Conservation (phyloP, 2,797 vertebrate species). For the Mus minutoides region DNA sequence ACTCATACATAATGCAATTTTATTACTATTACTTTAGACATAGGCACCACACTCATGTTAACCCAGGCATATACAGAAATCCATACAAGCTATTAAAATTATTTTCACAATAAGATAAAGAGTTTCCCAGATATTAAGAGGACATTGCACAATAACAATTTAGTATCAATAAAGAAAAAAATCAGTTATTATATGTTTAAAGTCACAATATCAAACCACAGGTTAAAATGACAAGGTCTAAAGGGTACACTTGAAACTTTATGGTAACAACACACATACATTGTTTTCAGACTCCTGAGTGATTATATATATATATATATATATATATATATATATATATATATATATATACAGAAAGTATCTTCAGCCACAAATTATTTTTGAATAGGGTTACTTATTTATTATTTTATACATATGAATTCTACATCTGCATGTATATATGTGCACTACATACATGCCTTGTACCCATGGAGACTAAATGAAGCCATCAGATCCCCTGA, state of each 20-base stretch:
- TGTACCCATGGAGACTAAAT: not conserved
- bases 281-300: not conserved
- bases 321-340: too few species aligned
- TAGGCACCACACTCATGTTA: rapidly evolving
- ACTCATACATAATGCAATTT: not conserved
- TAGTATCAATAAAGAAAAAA: not conserved
- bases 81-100: not conserved
- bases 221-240: not conserved
- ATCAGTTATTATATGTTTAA: not conserved
- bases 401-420: not conserved
- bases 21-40: not conserved
- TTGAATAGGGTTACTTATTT: not conserved
- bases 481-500: not conserved
- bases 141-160: not conserved
- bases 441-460: not conserved
- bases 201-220: not conserved
- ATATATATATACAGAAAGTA: too few species aligned
- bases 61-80: rapidly evolving
- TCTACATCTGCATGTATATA: too few species aligned
- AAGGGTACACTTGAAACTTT: not conserved
- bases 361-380: not conserved
- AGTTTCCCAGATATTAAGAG: not conserved
- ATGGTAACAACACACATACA: not conserved
- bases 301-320: too few species aligned
- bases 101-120: not conserved